Conservation (phyloP, 2,888 invertebrate genomes). For the Callyntrura sp. region DNA sequence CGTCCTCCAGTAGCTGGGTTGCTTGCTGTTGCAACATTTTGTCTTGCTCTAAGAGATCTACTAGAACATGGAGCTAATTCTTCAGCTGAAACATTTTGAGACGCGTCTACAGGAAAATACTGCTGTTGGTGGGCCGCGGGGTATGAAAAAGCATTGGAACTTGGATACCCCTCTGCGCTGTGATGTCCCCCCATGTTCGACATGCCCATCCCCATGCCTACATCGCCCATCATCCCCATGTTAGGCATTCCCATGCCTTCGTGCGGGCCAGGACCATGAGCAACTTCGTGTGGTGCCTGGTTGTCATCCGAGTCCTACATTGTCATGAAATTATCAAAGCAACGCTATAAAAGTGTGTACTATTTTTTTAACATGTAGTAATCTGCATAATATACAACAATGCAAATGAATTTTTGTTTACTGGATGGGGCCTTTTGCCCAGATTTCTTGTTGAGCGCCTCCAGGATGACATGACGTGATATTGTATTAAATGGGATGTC, state of each 20-base stretch:
- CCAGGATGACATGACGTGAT: conserved; percentile 16
- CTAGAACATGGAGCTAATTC: conserved; percentile 32
- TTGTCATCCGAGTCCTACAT: too few species aligned
- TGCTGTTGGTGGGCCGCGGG: conserved; percentile 46
- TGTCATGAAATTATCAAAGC: too few species aligned
- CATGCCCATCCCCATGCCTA: neutral
- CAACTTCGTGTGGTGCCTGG: too few species aligned
- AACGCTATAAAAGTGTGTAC: too few species aligned
- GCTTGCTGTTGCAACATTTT: neutral
- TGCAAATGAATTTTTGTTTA: neutral
- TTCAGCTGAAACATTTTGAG: neutral
- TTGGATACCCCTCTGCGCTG: neutral
- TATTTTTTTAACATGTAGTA: too few species aligned
- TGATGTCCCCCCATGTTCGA: conserved; percentile 56
- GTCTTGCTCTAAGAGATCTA: conserved; percentile 21
- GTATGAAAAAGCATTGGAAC: conserved; percentile 14
- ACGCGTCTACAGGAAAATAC: neutral
- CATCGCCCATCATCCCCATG: conserved; percentile 33
- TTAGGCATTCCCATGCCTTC: conserved; percentile 1
- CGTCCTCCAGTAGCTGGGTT: neutral
- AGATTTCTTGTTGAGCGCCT: conserved; percentile 16
- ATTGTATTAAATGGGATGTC: too few species aligned
- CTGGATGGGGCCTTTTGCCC: neutral
- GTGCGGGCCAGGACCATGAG: too few species aligned
- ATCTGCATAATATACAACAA: neutral